Evolutionary conservation across 2,113 vertebrate genomes (phyloP), one percentile per base, ranked within the genome.

Genomic region (Grus americana): DNA sequence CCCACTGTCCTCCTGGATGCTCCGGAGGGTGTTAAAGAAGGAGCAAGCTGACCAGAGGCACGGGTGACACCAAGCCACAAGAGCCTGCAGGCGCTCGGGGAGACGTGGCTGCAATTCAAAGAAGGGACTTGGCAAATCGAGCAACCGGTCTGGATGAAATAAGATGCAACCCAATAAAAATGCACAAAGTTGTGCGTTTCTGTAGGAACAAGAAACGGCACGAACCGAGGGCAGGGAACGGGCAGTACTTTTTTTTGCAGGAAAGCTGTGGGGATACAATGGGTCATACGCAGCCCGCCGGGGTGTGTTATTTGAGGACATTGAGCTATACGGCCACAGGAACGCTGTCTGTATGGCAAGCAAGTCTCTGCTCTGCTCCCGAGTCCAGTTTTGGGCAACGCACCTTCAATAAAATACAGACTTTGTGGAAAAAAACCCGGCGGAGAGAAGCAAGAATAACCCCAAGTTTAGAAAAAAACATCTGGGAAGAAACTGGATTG

Each of bases 41-140:
- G 42, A 84, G 21, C 11, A 72, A 84, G 83, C 65, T 59, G 59
- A 20, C n/a, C 42, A 26, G 75, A 22, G 52, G 30, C 8, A 32
- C 0, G 27, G 66, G 54, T 52, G 79, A 90, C 88, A 86, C 36
- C 16, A 12, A 65, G 27, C 49, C 92, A 11, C 15, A 1, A 7
- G 79, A 80, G 91, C 42, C 93, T 34, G 82, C 71, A 63, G 81
- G 81, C 20, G 0, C 57, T 47, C 0, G 0, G 44, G 83, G 81
- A 92, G 78, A 92, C 3, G 16, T 74, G 93, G 86, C 86, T 95
- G 83, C 73, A 89, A 34, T 87, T 85, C 89, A 91, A 83, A 92
- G 75, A 76, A 90, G 24, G 72, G 84, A 82, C 85, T 38, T 96
- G 95, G 92, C 93, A 95, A 8, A 11, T 0, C 0, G 13, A 89